Conservation (phyloP, 2,113 vertebrate genomes). For the Periophthalmodon schlosseri region DNA sequence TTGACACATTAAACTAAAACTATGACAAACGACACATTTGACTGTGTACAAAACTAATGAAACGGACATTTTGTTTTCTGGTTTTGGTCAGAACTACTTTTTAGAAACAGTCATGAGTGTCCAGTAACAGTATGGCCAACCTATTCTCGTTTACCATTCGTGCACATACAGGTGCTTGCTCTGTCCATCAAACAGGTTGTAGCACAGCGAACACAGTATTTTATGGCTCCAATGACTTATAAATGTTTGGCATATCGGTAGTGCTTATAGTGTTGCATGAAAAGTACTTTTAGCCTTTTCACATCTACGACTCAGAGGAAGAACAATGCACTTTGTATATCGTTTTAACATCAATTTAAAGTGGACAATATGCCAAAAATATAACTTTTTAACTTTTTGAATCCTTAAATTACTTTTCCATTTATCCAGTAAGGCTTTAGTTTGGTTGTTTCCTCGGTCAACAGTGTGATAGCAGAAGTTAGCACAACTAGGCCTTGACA, state of each 20-base stretch:
- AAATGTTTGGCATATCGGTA: neutral
- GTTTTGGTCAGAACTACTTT: slow-evolving; percentile 13
- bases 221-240: neutral
- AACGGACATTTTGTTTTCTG: slow-evolving; percentile 31
- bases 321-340: slow-evolving; percentile 39
- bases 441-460: neutral
- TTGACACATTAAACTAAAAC: slow-evolving; percentile 50
- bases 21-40: slow-evolving; percentile 51
- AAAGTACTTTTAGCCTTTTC: neutral
- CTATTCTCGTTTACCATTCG: slow-evolving; percentile 22
- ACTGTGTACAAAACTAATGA: slow-evolving; percentile 57
- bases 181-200: slow-evolving; percentile 1
- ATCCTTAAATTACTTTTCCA: slow-evolving; percentile 11
- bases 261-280: neutral
- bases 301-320: slow-evolving; percentile 12
- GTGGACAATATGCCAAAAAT: neutral
- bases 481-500: slow-evolving; percentile 55
- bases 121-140: slow-evolving; percentile 81
- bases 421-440: neutral
- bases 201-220: neutral
- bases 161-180: slow-evolving; percentile 36
- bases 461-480: slow-evolving; percentile 33
- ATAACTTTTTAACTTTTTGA: neutral
- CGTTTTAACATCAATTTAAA: neutral
- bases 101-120: slow-evolving; percentile 71